Evolutionary conservation across 2,888 invertebrate genomes (phyloP).

Genomic region (Actias luna): DNA sequence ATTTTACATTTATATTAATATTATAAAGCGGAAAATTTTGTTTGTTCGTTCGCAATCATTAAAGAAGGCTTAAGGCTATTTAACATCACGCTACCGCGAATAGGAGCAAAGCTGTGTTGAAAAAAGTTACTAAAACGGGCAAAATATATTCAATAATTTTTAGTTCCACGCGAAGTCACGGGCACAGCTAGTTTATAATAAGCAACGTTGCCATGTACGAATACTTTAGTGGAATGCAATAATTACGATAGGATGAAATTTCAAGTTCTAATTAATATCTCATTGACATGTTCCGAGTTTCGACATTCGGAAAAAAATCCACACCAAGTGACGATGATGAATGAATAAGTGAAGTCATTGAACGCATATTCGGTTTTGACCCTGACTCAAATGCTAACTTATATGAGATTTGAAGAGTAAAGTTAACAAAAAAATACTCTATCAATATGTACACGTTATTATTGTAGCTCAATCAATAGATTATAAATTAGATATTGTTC

Average conservation of each 20-base stretch:
- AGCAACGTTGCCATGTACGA: no score
- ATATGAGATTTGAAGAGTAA: slow-evolving; percentile 11
- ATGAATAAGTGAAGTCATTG: slow-evolving; percentile 19
- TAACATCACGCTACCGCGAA: no score
- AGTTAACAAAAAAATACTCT: slow-evolving; percentile 17
- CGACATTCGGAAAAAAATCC: slow-evolving; percentile 12
- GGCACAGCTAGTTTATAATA: no score
- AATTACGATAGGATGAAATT: neutral
- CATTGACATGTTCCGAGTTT: slow-evolving; percentile 6
- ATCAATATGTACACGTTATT: neutral
- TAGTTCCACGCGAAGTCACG: no score
- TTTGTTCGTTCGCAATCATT: no score
- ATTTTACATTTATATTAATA: neutral
- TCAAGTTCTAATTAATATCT: neutral
- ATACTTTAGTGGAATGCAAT: neutral
- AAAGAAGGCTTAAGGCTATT: no score
- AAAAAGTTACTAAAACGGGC: no score
- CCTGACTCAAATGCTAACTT: slow-evolving; percentile 16
- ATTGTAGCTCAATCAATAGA: neutral
- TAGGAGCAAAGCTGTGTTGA: no score
- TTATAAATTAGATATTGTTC: slow-evolving; percentile 10
- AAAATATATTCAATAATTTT: no score
- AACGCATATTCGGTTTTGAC: slow-evolving; percentile 11
- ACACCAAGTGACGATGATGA: slow-evolving; percentile 16
- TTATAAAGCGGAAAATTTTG: no score